Base-by-base conservation (phyloP, 1,140 invertebrate species). In the Neodiprion lecontei region DNA sequence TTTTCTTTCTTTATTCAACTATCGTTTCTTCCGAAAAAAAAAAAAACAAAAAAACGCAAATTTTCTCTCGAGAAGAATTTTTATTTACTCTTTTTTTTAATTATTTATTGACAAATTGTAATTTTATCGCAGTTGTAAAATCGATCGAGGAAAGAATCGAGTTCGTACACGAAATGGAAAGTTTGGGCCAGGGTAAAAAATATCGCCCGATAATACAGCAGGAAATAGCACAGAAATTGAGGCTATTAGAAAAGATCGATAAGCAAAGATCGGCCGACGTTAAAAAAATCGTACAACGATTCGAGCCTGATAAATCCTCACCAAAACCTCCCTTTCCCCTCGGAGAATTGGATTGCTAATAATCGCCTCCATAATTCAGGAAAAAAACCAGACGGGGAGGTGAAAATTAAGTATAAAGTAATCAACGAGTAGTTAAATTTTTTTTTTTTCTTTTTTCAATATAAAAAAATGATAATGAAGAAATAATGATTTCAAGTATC, bases 101-200 rank as follows among this genome's bases (percentile, higher is more conserved):
- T 69, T 8, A 67, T 49, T 67, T 67, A 17, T 7, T 50, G 50
- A 23, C 9, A 14, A 28, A n/a, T 47, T 70, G 12, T 65, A 11
- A 69, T 71, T 70, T 74, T 74, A 66, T 78, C 79, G 10, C 69
- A 90, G 89, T 89, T 53, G 72, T 87, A 0, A 80, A 79, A 75
- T 88, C 87, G 10, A 88, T 90, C 48, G 79, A 82, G 9, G 89
- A 90, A 71, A 85, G 89, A 74, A 85, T 89, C 28, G 83, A 89
- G 72, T 90, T 90, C 75, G 76, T 90, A 14, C 78, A 81, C 7
- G 88, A 89, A 23, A 89, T 90, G 88, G 86, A 89, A 61, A 74
- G 73, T 48, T 77, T 90, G 9, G 88, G 89, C 7, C 78, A 87
- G 71, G 88, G 80, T 11, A 89, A 89, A 70, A 88, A 88, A 65